A percentile compares a stretch with the other conserved stretches of the same genome.
Evolutionary conservation across 1,140 invertebrate genomes (phyloP).

Genomic region (Trachymyrmex cornetzi): DNA sequence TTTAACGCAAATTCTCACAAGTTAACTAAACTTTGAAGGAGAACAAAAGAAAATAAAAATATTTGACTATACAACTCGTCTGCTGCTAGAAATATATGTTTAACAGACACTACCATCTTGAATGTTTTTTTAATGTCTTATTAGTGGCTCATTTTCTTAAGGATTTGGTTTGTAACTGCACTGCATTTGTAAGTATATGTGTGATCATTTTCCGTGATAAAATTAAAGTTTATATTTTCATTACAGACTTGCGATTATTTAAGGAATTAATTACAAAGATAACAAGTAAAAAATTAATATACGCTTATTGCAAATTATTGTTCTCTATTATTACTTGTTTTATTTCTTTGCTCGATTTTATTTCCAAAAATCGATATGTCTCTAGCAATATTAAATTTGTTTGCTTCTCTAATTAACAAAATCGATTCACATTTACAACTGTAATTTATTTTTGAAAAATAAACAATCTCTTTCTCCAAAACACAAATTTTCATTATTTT

Average conservation of each 20-base stretch:
- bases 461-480: background rate
- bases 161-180: background rate
- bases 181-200: background rate
- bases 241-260: background rate
- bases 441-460: constrained; percentile 18
- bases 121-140: constrained; percentile 11
- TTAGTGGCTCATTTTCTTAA: constrained; percentile 23
- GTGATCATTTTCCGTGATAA: background rate
- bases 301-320: background rate
- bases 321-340: background rate
- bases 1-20: constrained; percentile 1
- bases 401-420: background rate
- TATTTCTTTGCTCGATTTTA: background rate
- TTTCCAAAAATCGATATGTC: background rate
- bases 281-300: background rate
- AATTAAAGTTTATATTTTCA: constrained; percentile 4
- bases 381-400: constrained; percentile 5
- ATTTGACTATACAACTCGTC: background rate
- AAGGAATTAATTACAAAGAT: background rate
- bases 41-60: background rate
- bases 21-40: constrained; percentile 42
- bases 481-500: background rate
- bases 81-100: background rate
- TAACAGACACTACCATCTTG: background rate
- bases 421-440: constrained; percentile 9